Evolutionary conservation across 2,113 vertebrate species (phyloP).

Genomic region (Mormoops blainvillei): DNA sequence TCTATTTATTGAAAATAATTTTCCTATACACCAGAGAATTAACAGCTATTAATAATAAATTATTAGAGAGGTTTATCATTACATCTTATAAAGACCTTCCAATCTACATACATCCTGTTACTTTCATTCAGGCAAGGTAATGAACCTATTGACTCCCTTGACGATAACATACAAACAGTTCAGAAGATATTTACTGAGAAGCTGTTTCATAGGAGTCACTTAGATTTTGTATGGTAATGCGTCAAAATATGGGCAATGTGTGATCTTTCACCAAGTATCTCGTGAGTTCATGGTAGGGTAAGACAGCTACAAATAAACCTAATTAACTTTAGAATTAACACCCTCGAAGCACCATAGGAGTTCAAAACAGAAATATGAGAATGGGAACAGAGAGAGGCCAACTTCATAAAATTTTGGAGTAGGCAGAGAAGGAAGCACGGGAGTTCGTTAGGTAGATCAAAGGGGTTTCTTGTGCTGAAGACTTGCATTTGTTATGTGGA

Average conservation of each 20-base stretch:
- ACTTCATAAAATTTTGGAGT: not conserved
- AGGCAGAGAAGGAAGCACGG: not conserved
- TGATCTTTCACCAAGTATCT: not conserved
- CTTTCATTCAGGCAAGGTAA: not conserved
- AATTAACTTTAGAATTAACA: not conserved
- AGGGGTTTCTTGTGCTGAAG: not conserved
- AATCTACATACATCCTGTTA: not conserved
- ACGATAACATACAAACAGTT: not conserved
- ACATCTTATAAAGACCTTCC: not conserved
- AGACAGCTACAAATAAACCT: not conserved
- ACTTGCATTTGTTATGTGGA: no score
- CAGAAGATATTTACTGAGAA: not conserved
- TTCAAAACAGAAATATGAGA: not conserved
- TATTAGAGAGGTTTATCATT: not conserved
- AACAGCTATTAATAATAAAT: not conserved
- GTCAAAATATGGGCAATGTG: not conserved
- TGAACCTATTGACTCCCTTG: not conserved
- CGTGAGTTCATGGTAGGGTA: not conserved
- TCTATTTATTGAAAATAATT: not conserved
- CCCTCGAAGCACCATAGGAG: not conserved
- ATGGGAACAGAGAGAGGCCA: accelerated
- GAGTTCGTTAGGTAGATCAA: no score
- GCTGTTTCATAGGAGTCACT: not conserved
- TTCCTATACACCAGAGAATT: not conserved
- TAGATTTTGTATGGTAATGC: not conserved